A percentile compares a stretch with the other conserved stretches of the same genome.
Evolutionary conservation across 2,113 vertebrate genomes (phyloP).

Genomic region (Pithys albifrons): DNA sequence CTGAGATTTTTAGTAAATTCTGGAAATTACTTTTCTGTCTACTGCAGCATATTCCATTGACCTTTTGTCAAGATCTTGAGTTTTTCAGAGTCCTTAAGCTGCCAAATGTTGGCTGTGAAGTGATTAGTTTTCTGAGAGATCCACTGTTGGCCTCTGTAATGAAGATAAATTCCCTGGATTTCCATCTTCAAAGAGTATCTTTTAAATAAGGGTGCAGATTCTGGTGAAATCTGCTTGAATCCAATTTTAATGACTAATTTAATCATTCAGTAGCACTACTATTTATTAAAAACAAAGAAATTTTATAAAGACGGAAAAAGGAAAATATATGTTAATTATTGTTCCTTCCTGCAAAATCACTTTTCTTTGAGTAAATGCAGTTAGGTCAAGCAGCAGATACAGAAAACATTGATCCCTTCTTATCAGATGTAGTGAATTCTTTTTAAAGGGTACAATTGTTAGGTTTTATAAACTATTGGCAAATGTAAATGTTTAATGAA

Average conservation of each 20-base stretch:
- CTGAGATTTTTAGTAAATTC: background rate
- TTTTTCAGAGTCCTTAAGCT: constrained; percentile 7
- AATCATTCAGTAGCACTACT: background rate
- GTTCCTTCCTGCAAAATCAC: background rate
- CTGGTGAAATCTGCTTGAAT: background rate
- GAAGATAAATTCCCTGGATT: constrained; percentile 2
- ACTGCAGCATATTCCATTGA: background rate
- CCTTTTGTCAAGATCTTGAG: background rate
- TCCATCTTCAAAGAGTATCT: background rate
- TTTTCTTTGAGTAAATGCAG: background rate
- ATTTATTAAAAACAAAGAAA: background rate
- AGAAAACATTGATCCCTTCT: background rate
- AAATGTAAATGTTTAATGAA: background rate
- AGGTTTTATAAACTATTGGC: background rate
- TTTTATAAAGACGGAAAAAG: background rate
- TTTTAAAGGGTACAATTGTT: background rate
- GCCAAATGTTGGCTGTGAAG: background rate
- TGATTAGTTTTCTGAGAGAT: constrained; percentile 30
- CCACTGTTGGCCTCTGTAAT: background rate
- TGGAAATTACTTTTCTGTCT: background rate
- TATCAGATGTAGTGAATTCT: background rate
- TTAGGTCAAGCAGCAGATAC: background rate
- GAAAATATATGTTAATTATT: background rate
- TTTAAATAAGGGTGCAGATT: background rate
- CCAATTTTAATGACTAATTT: background rate